Evolutionary conservation across 2,797 vertebrate genomes (phyloP).

Genomic region (Lemur catta): DNA sequence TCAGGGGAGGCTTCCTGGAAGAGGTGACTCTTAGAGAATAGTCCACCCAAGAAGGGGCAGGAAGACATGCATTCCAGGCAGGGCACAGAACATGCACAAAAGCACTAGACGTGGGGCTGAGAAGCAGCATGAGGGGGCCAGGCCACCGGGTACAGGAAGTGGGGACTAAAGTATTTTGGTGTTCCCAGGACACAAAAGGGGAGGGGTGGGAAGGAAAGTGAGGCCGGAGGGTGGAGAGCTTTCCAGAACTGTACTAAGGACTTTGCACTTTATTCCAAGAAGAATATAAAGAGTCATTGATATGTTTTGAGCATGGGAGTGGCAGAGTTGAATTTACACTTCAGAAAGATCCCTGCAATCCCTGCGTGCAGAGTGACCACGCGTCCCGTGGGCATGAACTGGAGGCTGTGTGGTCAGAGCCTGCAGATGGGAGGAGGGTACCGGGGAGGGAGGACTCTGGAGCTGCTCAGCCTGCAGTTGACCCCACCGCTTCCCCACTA

Average conservation of each 20-base stretch:
- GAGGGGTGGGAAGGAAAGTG: neutral
- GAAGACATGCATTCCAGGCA: neutral
- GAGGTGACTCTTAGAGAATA: neutral
- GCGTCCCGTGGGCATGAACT: no score
- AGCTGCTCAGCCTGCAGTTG: neutral
- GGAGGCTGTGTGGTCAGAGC: neutral
- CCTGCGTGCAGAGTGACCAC: neutral
- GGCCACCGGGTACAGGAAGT: accelerated
- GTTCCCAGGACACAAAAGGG: neutral
- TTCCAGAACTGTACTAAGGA: neutral
- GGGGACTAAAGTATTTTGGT: neutral
- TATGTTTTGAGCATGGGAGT: neutral
- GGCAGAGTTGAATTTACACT: neutral
- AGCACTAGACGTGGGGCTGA: no score
- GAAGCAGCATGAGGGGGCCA: neutral
- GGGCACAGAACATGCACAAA: neutral
- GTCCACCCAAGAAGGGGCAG: neutral
- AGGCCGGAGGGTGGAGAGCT: neutral
- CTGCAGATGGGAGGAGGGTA: neutral
- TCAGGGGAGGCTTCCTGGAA: neutral
- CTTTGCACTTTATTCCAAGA: neutral
- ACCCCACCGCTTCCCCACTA: neutral
- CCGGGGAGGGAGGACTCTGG: no score
- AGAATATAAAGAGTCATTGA: neutral
- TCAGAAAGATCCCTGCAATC: neutral